Percentiles rank a stretch among this genome's conserved stretches.
These are phyloP conservation scores for Drosophila pegasa DNA, from an alignment of 2,888 invertebrate genomes.

Conservation along the genomic window DNA sequence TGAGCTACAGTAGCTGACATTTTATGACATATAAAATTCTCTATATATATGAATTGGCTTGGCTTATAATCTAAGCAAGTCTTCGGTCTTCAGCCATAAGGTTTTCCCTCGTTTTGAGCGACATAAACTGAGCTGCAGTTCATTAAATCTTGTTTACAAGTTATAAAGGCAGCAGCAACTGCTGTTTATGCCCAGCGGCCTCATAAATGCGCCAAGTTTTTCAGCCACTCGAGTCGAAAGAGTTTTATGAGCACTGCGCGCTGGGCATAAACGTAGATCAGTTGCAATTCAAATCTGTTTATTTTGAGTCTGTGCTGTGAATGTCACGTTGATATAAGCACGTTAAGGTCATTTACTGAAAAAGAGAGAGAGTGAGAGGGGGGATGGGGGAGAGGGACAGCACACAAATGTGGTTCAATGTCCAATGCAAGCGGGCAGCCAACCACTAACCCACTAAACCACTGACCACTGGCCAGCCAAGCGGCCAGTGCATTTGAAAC, in stretches of 20 bases:
- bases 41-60: neutral
- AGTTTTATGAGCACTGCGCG: conserved; percentile 27
- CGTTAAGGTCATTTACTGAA: conserved; percentile 58
- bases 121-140: conserved; percentile 3
- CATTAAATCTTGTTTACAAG: conserved; percentile 12
- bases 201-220: conserved; percentile 24
- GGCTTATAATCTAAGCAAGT: neutral
- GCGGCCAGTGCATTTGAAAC: conserved; percentile 60
- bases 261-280: conserved; percentile 31
- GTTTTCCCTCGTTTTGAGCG: neutral
- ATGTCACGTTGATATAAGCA: conserved; percentile 64
- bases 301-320: conserved; percentile 51
- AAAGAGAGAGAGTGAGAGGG: neutral
- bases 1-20: neutral
- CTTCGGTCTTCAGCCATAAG: neutral
- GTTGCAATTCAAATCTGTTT: conserved; percentile 41
- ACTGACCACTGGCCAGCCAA: conserved; percentile 25
- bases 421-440: conserved; percentile 54
- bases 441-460: conserved; percentile 36
- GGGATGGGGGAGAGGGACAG: conserved; percentile 17
- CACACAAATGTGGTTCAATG: conserved; percentile 74
- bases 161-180: neutral
- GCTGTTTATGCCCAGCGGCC: conserved; percentile 13
- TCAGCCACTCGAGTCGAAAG: conserved; percentile 18
- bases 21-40: neutral